These are phyloP conservation scores for Aplysia californica DNA, from an alignment of 1,140 invertebrate species.

Conservation along the genomic window DNA sequence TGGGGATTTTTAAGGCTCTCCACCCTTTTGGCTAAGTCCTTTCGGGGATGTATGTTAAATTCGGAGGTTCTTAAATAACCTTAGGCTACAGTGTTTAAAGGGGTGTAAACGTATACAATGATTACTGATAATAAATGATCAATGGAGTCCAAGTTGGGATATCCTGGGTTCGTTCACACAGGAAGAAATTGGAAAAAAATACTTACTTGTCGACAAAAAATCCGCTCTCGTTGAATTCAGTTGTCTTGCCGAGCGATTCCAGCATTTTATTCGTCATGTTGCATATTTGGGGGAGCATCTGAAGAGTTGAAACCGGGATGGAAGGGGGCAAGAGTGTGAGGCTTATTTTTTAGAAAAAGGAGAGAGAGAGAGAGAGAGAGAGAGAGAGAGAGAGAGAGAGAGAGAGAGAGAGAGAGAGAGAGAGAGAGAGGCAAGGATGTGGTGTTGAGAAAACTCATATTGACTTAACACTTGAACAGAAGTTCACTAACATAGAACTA, in stretches of 20 bases:
- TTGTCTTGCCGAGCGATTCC: neutral
- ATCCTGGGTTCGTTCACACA: neutral
- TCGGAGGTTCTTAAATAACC: neutral
- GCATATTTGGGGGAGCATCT: slow-evolving; percentile 4
- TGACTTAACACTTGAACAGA: neutral
- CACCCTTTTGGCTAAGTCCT: too few relatives aligned
- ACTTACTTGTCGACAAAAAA: slow-evolving; percentile 15
- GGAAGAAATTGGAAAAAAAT: neutral
- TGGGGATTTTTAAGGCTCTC: too few relatives aligned
- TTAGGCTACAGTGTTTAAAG: neutral
- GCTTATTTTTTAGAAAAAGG: neutral
- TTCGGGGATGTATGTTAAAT: neutral
- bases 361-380: neutral
- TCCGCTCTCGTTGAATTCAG: neutral
- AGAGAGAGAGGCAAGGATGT: neutral
- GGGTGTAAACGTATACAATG: too few relatives aligned
- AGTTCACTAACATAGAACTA: too few relatives aligned
- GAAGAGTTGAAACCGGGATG: neutral
- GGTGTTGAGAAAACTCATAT: neutral
- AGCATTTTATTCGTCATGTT: neutral
- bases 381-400: neutral
- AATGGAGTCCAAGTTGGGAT: too few relatives aligned
- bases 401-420: neutral
- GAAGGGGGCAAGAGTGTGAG: neutral
- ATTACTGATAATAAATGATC: too few relatives aligned